These are phyloP conservation scores for Limulus polyphemus DNA, from an alignment of 2,888 invertebrate species.

Conservation along the genomic window DNA sequence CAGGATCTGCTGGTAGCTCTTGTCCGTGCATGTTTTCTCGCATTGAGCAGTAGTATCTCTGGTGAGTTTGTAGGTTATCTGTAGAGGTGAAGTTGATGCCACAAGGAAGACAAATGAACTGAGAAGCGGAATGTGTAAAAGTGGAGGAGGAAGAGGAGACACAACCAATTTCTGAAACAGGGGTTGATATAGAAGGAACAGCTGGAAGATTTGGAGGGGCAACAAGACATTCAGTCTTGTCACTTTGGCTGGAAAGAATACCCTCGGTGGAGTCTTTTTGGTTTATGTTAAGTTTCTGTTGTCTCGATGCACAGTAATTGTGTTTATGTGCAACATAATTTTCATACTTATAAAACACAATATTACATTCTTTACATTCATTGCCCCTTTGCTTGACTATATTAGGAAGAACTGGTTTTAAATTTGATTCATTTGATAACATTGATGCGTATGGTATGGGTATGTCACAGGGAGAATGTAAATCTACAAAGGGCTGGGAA, in stretches of 20 bases:
- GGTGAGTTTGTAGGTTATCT: conserved; percentile 86
- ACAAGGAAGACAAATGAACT: conserved; percentile 74
- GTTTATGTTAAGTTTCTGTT: background rate
- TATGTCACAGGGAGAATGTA: conserved; percentile 6
- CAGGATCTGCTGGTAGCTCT: too few species aligned
- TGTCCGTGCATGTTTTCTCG: conserved; percentile 35
- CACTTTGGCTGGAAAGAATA: too few species aligned
- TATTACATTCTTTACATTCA: conserved; percentile 92
- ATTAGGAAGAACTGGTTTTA: too few species aligned
- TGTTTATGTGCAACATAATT: conserved; percentile 88
- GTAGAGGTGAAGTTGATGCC: conserved; percentile 88
- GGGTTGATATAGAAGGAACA: too few species aligned
- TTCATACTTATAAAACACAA: conserved; percentile 90
- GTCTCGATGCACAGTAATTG: conserved; percentile 65
- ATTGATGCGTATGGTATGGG: too few species aligned
- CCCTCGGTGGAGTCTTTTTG: too few species aligned
- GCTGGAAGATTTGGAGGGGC: too few species aligned
- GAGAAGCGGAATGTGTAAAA: conserved; percentile 21
- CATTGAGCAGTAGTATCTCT: conserved; percentile 85
- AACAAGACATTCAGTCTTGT: too few species aligned
- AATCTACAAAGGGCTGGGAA: background rate
- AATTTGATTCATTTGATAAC: too few species aligned
- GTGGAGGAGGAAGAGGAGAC: too few species aligned
- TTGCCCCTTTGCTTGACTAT: conserved; percentile 86
- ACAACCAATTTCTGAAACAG: too few species aligned